Base-by-base conservation (phyloP, 2,113 vertebrate species). In the Stegostoma tigrinum region DNA sequence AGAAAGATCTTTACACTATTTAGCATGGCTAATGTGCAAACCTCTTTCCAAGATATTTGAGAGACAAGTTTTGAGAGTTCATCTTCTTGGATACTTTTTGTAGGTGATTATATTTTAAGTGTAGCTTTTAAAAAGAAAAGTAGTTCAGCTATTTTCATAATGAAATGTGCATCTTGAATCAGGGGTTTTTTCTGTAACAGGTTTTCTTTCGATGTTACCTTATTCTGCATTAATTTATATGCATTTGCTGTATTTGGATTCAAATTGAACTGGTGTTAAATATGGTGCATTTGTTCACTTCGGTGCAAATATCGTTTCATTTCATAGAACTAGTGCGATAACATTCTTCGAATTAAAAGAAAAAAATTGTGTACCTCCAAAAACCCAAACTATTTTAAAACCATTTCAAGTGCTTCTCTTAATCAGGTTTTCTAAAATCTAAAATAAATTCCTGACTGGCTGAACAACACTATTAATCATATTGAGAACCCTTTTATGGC, bases 11-110 rank as follows among this genome's bases (percentile, higher is more conserved):
- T 95, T 0, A 72, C 45, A 95, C 72, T 48, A 34, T 95, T 95
- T 95, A 72, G 94, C 94, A 72, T 48, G 38, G 94, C 94, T 95
- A 52, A 95, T 95, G 42, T 95, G 68, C 23, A 95, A 95, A 95
- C 5, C 68, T 72, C 48, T 34, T 72, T 72, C 42, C 52, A 72
- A 52, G 42, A 72, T 61, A 61, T 52, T 95, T 72, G 45, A 30
- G n/a, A 90, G 87, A 89, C 38, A 48, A 67, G 66, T 70, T 95
- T 72, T 95, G 42, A 70, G 68, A 72, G 68, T 34, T 95, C 27
- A 68, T 93, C 70, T 48, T 72, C 42, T 70, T 24, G 72, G 24
- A 72, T 10, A 72, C 72, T 66, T 48, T 45, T 75, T 75, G 93
- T 48, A 52, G 72, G 68, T 19, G 38, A 48, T 30, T 34, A 52